These are phyloP conservation scores for Athalia rosae DNA, from an alignment of 2,888 invertebrate genomes.

Conservation along the genomic window DNA sequence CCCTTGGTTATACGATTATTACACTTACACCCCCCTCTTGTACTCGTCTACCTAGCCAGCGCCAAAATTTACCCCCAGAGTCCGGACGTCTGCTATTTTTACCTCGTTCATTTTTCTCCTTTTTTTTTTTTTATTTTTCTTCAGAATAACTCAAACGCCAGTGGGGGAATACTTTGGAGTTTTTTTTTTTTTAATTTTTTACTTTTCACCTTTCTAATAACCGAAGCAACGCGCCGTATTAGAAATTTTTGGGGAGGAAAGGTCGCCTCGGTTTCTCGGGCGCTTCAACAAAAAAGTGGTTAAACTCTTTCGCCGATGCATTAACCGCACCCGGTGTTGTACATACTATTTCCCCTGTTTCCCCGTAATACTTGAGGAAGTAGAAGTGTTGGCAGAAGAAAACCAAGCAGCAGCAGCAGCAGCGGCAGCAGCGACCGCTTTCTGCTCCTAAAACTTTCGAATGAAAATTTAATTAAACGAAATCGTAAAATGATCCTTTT, in stretches of 20 bases:
- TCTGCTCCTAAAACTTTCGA: slow-evolving; percentile 61
- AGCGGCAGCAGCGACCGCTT: background rate
- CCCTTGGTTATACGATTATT: slow-evolving; percentile 72
- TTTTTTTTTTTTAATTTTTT: no score
- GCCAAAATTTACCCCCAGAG: slow-evolving; percentile 26
- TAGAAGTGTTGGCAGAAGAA: slow-evolving; percentile 13
- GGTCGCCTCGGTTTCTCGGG: no score
- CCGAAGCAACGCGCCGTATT: no score
- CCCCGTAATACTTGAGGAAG: no score
- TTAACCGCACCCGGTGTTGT: slow-evolving; percentile 70
- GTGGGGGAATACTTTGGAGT: background rate
- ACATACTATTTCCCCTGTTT: background rate
- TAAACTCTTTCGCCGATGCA: slow-evolving; percentile 69
- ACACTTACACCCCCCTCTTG: slow-evolving; percentile 60
- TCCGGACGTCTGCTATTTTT: slow-evolving; percentile 10
- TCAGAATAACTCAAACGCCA: background rate
- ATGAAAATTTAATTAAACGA: slow-evolving; percentile 73
- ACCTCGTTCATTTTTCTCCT: slow-evolving; percentile 31
- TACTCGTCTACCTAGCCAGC: slow-evolving; percentile 50
- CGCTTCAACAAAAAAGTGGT: slow-evolving; percentile 54
- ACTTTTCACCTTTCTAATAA: no score
- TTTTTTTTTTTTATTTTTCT: slow-evolving; percentile 8
- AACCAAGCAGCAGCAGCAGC: background rate
- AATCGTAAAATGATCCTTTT: slow-evolving; percentile 70
- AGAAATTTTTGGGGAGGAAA: no score